Conservation (phyloP, 2,888 invertebrate species). For the Hydropsyche betteni region DNA sequence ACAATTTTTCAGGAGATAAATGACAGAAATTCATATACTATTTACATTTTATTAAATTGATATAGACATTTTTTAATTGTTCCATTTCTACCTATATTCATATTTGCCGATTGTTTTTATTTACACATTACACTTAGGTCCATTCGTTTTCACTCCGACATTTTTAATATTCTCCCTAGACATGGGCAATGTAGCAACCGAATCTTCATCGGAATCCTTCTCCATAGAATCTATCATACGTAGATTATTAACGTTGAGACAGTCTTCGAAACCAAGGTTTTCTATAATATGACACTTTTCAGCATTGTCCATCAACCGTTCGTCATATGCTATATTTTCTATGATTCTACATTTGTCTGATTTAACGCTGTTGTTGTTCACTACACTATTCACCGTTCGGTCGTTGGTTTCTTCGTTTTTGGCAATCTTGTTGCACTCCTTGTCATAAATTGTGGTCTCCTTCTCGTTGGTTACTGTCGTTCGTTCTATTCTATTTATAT, state of each 20-base stretch:
- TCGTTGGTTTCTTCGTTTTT: slow-evolving; percentile 7
- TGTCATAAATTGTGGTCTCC: neutral
- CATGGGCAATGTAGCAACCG: slow-evolving; percentile 46
- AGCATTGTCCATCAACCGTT: slow-evolving; percentile 58
- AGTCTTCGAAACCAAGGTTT: slow-evolving; percentile 63
- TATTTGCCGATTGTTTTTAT: slow-evolving; percentile 16
- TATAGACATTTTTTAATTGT: neutral
- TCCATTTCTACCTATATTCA: neutral
- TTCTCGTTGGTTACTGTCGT: neutral
- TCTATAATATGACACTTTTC: slow-evolving; percentile 64
- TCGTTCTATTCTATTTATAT: slow-evolving; percentile 54
- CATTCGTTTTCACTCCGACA: slow-evolving; percentile 9
- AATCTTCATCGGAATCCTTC: slow-evolving; percentile 47
- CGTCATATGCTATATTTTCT: slow-evolving; percentile 61
- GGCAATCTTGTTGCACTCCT: neutral
- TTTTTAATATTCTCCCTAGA: slow-evolving; percentile 22
- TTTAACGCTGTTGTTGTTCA: slow-evolving; percentile 54
- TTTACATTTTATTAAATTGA: slow-evolving; percentile 4
- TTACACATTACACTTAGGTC: slow-evolving; percentile 32
- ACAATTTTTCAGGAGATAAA: too few relatives aligned
- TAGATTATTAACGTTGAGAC: slow-evolving; percentile 57
- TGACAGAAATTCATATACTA: neutral
- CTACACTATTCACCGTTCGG: slow-evolving; percentile 23
- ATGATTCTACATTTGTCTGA: slow-evolving; percentile 62
- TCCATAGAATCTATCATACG: slow-evolving; percentile 58